Base-by-base conservation (phyloP, 2,888 invertebrate genomes). In the Eristalis intricaria region DNA sequence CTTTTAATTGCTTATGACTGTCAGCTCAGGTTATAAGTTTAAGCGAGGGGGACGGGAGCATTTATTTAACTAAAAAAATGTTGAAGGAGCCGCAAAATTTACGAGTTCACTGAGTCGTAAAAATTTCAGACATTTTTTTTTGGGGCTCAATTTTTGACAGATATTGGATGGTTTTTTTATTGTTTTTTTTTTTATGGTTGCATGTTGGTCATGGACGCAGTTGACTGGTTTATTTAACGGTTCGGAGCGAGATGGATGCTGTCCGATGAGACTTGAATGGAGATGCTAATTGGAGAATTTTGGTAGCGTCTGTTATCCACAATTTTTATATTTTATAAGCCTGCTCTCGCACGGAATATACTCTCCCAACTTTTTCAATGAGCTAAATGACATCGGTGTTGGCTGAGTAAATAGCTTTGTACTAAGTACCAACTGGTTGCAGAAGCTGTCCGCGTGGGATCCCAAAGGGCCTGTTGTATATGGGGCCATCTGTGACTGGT, bases 61-160 rank as follows among this genome's bases (percentile, higher is more conserved):
- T 50, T 50, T 19, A 50, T 50, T 50, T 19, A 19, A 19, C 19
- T 19, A 19, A 2, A 50, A 50, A 19, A 50, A 50, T 19, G 50
- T n/a, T n/a, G 4, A 43, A n/a, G 43, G 43, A 43, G 19, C 43
- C 43, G 19, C 32, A n/a, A 15, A 60, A 60, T 60, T 60, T 60
- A 60, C 26, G 60, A 29, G 60, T 60, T 60, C 60, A 60, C 60
- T 23, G 60, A 60, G 60, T 19, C 26, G 26, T 60, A 60, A 60
- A 60, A 60, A 13, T 4, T 19, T 15, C 0, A 32, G 26, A 60
- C 10, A 29, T 15, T 26, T 60, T 15, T 23, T 60, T 60, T 5
- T 15, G 4, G 26, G 1, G 26, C 26, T 26, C 8, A 60, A 60
- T 60, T 26, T 23, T 26, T 26, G 13, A 60, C 60, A 60, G 26